Percentiles rank a stretch among this genome's conserved stretches.
These are phyloP conservation scores for Eulithis prunata DNA, from an alignment of 2,888 invertebrate genomes.

Conservation along the genomic window DNA sequence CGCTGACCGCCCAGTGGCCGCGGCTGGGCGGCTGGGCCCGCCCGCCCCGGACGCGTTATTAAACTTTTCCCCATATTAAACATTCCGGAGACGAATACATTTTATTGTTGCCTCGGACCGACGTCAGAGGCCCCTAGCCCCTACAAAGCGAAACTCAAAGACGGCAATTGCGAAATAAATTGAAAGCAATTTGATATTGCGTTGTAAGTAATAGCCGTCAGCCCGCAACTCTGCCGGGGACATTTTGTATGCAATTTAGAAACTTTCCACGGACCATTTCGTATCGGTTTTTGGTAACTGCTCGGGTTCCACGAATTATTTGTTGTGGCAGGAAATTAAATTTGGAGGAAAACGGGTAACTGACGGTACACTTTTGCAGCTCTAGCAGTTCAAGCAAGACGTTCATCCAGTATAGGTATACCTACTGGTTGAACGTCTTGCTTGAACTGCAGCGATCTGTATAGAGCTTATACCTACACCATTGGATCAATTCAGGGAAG, in stretches of 20 bases:
- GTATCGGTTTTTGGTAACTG: slow-evolving; percentile 55
- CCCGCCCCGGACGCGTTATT: slow-evolving; percentile 82
- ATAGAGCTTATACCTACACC: no score
- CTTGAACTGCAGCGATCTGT: not conserved
- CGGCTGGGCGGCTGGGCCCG: slow-evolving; percentile 48
- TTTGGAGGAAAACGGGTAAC: slow-evolving; percentile 26
- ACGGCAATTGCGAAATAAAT: slow-evolving; percentile 85
- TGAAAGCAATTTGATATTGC: slow-evolving; percentile 85
- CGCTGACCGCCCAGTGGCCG: slow-evolving; percentile 62
- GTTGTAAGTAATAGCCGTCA: slow-evolving; percentile 84
- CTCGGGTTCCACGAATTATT: slow-evolving; percentile 45
- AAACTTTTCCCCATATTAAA: slow-evolving; percentile 86
- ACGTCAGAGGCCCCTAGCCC: slow-evolving; percentile 83
- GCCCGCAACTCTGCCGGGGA: slow-evolving; percentile 73
- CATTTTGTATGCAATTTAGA: slow-evolving; percentile 78
- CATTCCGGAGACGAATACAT: slow-evolving; percentile 86
- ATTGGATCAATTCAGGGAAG: no score
- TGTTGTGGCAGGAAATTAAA: slow-evolving; percentile 48
- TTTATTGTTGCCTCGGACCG: slow-evolving; percentile 85
- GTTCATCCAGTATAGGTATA: not conserved
- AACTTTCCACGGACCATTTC: slow-evolving; percentile 70
- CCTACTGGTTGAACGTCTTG: no score
- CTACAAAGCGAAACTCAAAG: slow-evolving; percentile 85
- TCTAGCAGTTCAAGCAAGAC: not conserved
- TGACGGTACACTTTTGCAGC: slow-evolving; percentile 2